Evolutionary conservation across 2,888 invertebrate genomes (phyloP).

Genomic region (Eledone cirrhosa): DNA sequence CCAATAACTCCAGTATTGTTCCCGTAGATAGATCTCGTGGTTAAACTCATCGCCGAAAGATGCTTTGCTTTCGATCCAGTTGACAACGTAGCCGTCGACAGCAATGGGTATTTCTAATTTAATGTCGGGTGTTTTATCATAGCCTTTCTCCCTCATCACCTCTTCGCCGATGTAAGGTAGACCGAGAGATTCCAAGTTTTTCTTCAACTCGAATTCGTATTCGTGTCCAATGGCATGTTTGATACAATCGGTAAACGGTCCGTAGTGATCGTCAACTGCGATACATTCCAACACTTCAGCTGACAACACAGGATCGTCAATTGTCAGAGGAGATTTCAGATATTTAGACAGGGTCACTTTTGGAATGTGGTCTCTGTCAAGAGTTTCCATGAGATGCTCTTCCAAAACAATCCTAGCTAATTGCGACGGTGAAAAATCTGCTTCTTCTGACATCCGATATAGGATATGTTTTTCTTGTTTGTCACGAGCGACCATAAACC

Average conservation of each 20-base stretch:
- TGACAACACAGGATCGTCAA: conserved; percentile 77
- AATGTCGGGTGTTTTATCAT: conserved; percentile 94
- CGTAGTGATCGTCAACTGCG: conserved; percentile 85
- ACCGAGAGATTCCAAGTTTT: conserved; percentile 72
- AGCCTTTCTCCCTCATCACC: conserved; percentile 81
- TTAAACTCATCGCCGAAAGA: conserved; percentile 87
- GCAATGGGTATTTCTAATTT: conserved; percentile 89
- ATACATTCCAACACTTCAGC: conserved; percentile 81
- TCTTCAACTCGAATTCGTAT: conserved; percentile 81
- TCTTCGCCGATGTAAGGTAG: conserved; percentile 75
- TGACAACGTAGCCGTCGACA: conserved; percentile 83
- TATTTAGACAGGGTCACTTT: conserved; percentile 66
- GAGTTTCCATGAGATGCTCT: conserved; percentile 66
- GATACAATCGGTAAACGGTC: conserved; percentile 81
- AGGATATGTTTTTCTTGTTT: conserved; percentile 36
- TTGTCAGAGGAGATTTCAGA: conserved; percentile 78
- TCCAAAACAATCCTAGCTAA: conserved; percentile 73
- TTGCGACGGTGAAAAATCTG: conserved; percentile 72
- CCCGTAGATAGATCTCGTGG: conserved; percentile 82
- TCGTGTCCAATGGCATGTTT: conserved; percentile 84
- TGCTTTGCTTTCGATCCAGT: conserved; percentile 97
- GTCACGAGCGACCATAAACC: conserved; percentile 30
- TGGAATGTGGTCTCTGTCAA: conserved; percentile 53
- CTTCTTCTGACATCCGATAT: conserved; percentile 16
- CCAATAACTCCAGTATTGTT: conserved; percentile 89